Evolutionary conservation across 2,888 invertebrate genomes (phyloP), one percentile per base, ranked within the genome.

Genomic region (Empis livida): DNA sequence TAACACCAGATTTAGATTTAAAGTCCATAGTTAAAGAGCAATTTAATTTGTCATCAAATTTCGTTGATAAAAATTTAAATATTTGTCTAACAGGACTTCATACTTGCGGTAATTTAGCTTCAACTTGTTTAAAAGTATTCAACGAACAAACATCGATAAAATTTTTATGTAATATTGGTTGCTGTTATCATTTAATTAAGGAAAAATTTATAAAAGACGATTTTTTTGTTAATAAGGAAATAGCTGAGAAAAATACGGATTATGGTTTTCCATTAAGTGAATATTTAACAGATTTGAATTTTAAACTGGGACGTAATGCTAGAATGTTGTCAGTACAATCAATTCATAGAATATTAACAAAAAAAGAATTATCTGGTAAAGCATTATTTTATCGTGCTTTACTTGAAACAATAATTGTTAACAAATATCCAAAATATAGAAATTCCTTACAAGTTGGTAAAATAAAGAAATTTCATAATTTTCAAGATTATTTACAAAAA

Each of bases 241-340:
- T 66, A 0, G 54, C 55, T 42, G 59, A 55, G 1, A 49, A 52
- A 15, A 62, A 63, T 48, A 58, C 54, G 1, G 62, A 61, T 1
- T 55, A 56, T 16, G 82, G 82, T 1, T 86, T 86, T 59, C 88
- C 87, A 1, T 70, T 87, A 68, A 82, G 84, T 40, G 56, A 70
- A 5, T 75, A 72, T 65, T 66, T 87, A 39, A 71, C 62, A 58
- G 66, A 73, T 54, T 66, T 65, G 47, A 63, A 71, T 38, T 68
- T 73, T 52, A 57, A 55, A 38, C 60, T 90, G 11, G 84, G 86
- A 0, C 73, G 84, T 42, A 87, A 86, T 64, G 86, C 88, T 1
- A 76, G 89, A 50, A 92, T 92, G 87, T 65, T 92, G 37, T 86
- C 89, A 0, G 80, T 86, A 0, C 92, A 93, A 63, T 83, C 88